These are phyloP conservation scores for Mylabris phalerata DNA, from an alignment of 1,140 invertebrate genomes.

Conservation along the genomic window DNA sequence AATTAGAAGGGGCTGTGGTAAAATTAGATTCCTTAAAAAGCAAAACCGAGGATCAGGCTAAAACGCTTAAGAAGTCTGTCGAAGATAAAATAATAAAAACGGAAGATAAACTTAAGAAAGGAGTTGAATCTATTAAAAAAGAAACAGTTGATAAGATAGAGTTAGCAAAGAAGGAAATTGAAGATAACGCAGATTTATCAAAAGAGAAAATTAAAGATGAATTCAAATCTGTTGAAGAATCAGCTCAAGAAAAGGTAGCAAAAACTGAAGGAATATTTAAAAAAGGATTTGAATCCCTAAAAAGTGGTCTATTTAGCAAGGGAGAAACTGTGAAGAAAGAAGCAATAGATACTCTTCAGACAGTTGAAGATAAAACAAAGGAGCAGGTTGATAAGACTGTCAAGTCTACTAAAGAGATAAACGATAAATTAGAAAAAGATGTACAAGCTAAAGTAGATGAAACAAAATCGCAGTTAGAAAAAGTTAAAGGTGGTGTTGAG, in stretches of 20 bases:
- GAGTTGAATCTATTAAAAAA: background rate
- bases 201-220: constrained; percentile 2
- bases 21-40: constrained; percentile 12
- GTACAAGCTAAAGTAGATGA: too few species aligned
- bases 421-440: background rate
- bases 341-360: too few species aligned
- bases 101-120: constrained; percentile 8
- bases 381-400: too few species aligned
- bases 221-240: background rate
- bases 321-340: too few species aligned
- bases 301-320: background rate
- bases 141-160: constrained; percentile 10
- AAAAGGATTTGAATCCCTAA: background rate
- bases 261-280: constrained; percentile 8
- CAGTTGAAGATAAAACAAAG: too few species aligned
- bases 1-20: background rate
- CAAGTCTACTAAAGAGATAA: too few species aligned
- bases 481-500: constrained; percentile 1
- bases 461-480: too few species aligned
- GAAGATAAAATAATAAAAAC: constrained; percentile 3
- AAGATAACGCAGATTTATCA: background rate
- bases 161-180: background rate
- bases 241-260: background rate
- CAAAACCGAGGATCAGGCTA: constrained; percentile 22
- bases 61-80: constrained; percentile 6